Evolutionary conservation across 2,888 invertebrate species (phyloP).

Genomic region (Aporophyla nigra): DNA sequence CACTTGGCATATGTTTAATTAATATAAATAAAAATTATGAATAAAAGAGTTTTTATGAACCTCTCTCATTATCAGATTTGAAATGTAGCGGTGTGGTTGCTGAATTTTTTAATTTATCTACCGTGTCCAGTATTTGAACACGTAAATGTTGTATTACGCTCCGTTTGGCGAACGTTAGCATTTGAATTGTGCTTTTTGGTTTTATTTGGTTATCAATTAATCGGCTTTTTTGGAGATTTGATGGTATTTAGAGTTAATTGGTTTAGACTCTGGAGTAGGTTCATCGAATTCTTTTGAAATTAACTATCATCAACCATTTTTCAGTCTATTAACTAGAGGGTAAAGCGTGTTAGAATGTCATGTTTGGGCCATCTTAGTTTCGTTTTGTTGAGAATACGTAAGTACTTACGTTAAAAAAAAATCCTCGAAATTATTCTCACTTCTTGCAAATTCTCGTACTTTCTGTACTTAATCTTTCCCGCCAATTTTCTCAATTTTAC

Average conservation of each 20-base stretch:
- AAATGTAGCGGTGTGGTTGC: constrained; percentile 76
- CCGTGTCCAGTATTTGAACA: constrained; percentile 80
- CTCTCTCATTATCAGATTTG: constrained; percentile 80
- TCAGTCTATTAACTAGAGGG: background rate
- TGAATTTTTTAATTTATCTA: constrained; percentile 83
- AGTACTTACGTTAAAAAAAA: background rate
- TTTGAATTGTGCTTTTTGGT: constrained; percentile 63
- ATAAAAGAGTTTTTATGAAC: constrained; percentile 80
- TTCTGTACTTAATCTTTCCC: constrained; percentile 29
- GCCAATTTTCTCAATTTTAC: constrained; percentile 48
- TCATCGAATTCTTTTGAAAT: background rate
- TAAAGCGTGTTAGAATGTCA: background rate
- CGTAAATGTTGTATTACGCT: constrained; percentile 76
- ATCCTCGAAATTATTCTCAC: background rate
- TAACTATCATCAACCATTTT: background rate
- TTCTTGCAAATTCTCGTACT: background rate
- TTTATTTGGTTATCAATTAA: constrained; percentile 65
- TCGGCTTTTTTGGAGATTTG: constrained; percentile 44
- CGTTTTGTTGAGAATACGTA: background rate
- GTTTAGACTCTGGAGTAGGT: background rate
- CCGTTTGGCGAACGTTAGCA: constrained; percentile 75
- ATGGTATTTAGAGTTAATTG: constrained; percentile 16
- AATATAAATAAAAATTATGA: constrained; percentile 85
- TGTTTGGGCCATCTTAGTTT: background rate
- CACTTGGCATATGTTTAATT: constrained; percentile 86